Evolutionary conservation across 2,113 vertebrate genomes (phyloP).

Genomic region (Camelus bactrianus): DNA sequence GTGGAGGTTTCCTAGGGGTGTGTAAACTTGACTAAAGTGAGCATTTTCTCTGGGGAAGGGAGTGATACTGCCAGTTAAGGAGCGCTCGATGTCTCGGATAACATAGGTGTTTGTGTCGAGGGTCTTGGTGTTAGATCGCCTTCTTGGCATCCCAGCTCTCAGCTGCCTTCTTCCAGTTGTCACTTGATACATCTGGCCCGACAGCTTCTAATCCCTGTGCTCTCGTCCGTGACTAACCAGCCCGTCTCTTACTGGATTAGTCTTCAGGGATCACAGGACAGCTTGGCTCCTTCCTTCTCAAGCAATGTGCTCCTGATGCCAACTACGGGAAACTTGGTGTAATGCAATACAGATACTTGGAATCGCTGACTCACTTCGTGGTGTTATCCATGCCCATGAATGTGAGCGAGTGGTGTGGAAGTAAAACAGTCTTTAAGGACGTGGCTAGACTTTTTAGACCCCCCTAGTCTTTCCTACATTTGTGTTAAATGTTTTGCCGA

Average conservation of each 20-base stretch:
- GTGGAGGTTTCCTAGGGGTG: neutral
- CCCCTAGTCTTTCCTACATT: neutral
- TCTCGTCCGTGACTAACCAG: conserved; percentile 37
- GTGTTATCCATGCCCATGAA: neutral
- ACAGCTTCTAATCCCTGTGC: neutral
- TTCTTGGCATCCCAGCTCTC: neutral
- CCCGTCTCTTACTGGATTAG: conserved; percentile 26
- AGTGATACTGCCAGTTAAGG: neutral
- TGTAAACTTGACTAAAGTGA: neutral
- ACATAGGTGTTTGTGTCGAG: neutral
- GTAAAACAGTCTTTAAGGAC: conserved; percentile 11
- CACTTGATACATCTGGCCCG: conserved; percentile 25
- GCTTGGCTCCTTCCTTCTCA: conserved; percentile 29
- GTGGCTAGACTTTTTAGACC: neutral
- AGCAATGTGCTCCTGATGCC: neutral
- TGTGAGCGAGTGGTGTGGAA: neutral
- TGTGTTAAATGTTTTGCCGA: neutral
- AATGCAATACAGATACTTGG: neutral
- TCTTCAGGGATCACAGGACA: conserved; percentile 51
- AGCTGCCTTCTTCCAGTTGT: neutral
- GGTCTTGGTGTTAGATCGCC: neutral
- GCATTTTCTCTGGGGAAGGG: neutral
- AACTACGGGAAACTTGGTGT: neutral
- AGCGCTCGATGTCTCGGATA: neutral
- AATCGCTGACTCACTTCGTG: conserved; percentile 33